Base-by-base conservation (phyloP, 2,113 vertebrate genomes). In the Hyperopisus bebe region DNA sequence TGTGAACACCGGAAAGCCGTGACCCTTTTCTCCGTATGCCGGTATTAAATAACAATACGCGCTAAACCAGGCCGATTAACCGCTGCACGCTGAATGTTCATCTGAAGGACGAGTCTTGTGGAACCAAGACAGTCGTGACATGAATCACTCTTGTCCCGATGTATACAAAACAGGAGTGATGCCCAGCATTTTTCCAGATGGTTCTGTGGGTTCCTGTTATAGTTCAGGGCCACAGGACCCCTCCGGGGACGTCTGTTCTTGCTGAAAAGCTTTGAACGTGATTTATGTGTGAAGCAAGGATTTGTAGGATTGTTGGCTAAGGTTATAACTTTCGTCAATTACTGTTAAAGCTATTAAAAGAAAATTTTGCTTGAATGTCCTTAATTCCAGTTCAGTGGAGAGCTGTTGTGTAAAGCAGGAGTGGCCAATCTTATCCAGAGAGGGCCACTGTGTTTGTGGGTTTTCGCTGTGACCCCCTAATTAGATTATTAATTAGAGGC, bases 281-380 rank as follows among this genome's bases (percentile, higher is more conserved):
- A 95, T 96, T 95, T 95, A 96, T 95, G 95, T 96, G 94, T 96
- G 96, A 95, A 95, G 95, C 93, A 93, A 93, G 93, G 93, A 94
- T 96, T 95, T 95, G 96, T 93, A 95, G 94, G 95, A 95, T 95
- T 95, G 96, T 96, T 96, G 94, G 95, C 44, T 93, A 94, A 95
- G 95, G 95, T 96, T 96, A 96, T 96, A 95, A 94, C 95, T 96
- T 96, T 96, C 94, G 95, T 94, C 95, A 94, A 93, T 93, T 95
- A 92, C 94, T 94, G 95, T 96, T 42, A 70, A 95, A 95, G 95
- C 95, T 95, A 95, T 95, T 95, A 94, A 93, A 94, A 77, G 15
- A 80, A 42, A 90, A 94, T 95, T 94, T 91, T 95, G 94, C 95
- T 94, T 46, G 93, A 91, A 93, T 94, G 94, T 91, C 91, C 94